Evolutionary conservation across 2,797 vertebrate genomes (phyloP).

Genomic region (Lithobates pipiens): DNA sequence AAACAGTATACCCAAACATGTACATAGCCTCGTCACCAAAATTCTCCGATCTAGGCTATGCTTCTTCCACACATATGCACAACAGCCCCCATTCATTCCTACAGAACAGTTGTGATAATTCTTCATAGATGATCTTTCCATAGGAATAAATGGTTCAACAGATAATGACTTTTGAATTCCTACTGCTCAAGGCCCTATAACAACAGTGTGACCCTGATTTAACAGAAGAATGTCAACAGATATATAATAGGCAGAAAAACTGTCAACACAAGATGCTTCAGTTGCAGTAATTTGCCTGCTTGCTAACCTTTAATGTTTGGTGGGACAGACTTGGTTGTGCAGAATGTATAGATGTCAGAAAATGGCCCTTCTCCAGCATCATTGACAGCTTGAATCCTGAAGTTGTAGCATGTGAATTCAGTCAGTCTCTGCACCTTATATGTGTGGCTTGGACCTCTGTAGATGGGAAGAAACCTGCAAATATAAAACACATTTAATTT

Average conservation of each 20-base stretch:
- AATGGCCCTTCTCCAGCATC: conserved; percentile 93
- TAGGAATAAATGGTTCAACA: no score
- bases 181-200: no score
- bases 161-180: no score
- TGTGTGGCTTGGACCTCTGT: conserved; percentile 95
- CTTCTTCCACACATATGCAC: no score
- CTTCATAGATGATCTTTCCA: no score
- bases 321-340: conserved; percentile 94
- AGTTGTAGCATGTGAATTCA: conserved; percentile 91
- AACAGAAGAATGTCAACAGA: no score
- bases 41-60: no score
- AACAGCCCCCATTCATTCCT: no score
- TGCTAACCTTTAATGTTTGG: conserved; percentile 91
- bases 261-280: neutral
- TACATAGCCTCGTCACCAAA: no score
- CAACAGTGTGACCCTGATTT: neutral
- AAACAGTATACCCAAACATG: no score
- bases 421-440: conserved; percentile 95
- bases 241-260: neutral
- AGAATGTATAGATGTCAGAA: conserved; percentile 90
- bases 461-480: conserved; percentile 91
- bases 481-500: neutral
- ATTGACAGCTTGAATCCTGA: conserved; percentile 93
- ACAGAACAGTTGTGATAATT: no score
- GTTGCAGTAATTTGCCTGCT: neutral